phyloP scores from a whole-genome alignment of 2,113 vertebrate species.

The Psophia crepitans region DNA sequence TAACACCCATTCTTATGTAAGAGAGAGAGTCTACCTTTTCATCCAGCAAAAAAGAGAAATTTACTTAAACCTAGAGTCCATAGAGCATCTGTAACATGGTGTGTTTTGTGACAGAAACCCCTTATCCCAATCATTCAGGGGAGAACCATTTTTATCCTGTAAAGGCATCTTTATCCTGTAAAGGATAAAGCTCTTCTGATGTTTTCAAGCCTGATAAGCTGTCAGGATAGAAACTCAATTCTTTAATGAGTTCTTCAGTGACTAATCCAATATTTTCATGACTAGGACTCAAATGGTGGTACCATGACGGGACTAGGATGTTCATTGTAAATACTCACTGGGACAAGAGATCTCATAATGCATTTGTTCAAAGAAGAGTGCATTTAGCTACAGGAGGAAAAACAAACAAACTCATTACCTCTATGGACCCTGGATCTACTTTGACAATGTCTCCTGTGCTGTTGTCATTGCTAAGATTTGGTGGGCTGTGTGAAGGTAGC shows the following conservation, averaged over 20 bases:
- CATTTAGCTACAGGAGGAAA: slow-evolving; percentile 56
- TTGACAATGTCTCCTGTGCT: slow-evolving; percentile 74
- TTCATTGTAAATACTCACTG: neutral
- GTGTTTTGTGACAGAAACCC: neutral
- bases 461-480: slow-evolving; percentile 71
- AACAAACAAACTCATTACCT: slow-evolving; percentile 83
- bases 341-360: neutral
- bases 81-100: neutral
- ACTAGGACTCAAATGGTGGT: neutral
- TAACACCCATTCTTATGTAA: neutral
- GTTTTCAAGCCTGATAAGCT: neutral
- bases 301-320: neutral
- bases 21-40: neutral
- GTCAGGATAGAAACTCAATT: slow-evolving; percentile 1
- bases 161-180: slow-evolving; percentile 4
- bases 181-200: neutral
- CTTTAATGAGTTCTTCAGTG: neutral
- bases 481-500: slow-evolving; percentile 65
- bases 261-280: neutral
- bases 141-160: neutral
- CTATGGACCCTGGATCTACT: slow-evolving; percentile 85
- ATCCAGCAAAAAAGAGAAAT: neutral
- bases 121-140: neutral
- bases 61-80: neutral
- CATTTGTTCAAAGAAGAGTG: slow-evolving; percentile 47